Evolutionary conservation across 1,140 invertebrate species (phyloP).

Genomic region (Tetraneura akinire): DNA sequence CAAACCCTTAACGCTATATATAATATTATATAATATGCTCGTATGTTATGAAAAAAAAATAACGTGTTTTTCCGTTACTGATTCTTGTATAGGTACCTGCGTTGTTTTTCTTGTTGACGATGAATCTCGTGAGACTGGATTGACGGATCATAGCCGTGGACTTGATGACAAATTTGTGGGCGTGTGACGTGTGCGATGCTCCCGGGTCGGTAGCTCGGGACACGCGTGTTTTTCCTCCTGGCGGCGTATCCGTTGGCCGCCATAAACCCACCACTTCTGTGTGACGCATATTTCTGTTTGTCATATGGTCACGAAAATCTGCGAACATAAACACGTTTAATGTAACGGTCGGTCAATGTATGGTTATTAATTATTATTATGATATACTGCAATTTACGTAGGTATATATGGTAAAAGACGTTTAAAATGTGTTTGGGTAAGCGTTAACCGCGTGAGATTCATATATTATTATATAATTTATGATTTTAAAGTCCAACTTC

Average conservation of each 20-base stretch:
- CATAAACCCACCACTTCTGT: slow-evolving; percentile 62
- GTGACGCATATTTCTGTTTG: slow-evolving; percentile 57
- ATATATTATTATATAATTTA: too few species aligned
- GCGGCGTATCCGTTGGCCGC: slow-evolving; percentile 61
- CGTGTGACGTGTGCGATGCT: slow-evolving; percentile 56
- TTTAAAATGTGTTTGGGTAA: too few species aligned
- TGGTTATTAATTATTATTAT: not conserved
- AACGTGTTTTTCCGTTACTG: too few species aligned
- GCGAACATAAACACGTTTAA: not conserved
- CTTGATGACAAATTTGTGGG: slow-evolving; percentile 59
- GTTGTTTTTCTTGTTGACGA: slow-evolving; percentile 64
- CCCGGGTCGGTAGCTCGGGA: slow-evolving; percentile 57
- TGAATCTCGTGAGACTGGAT: slow-evolving; percentile 68
- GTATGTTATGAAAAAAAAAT: too few species aligned
- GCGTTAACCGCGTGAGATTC: too few species aligned
- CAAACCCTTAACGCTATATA: too few species aligned
- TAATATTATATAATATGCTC: too few species aligned
- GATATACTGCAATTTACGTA: too few species aligned
- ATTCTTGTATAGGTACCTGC: slow-evolving; percentile 26
- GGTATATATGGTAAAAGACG: too few species aligned
- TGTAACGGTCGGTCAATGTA: too few species aligned
- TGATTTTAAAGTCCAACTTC: too few species aligned
- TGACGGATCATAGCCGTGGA: slow-evolving; percentile 65
- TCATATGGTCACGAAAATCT: slow-evolving; percentile 6
- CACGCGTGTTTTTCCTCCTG: slow-evolving; percentile 57